Evolutionary conservation across 2,797 vertebrate species (phyloP).

Genomic region (Malacoctenus gilli): DNA sequence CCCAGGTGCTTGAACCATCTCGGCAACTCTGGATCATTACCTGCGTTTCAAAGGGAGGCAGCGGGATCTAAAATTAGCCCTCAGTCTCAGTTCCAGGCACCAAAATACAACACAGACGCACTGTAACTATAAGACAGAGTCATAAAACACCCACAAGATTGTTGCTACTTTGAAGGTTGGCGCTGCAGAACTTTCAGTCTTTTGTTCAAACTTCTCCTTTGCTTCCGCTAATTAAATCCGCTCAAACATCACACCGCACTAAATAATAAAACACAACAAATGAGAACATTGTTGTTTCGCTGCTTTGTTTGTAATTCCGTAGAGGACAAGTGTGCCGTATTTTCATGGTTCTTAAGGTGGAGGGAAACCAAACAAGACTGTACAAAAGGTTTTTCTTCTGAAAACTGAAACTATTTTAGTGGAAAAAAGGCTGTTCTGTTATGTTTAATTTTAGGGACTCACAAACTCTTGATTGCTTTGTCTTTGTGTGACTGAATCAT

Average conservation of each 20-base stretch:
- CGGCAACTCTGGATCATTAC: conserved; percentile 5
- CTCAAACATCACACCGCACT: conserved; percentile 1
- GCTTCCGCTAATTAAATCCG: conserved; percentile 16
- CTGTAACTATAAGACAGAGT: conserved; percentile 1
- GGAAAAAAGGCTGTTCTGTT: not conserved
- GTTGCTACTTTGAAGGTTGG: conserved; percentile 6
- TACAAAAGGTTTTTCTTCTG: not conserved
- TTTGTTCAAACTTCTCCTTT: conserved; percentile 12
- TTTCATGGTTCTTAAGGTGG: not conserved
- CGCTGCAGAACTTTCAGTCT: conserved; percentile 1
- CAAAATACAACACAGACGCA: too few relatives aligned
- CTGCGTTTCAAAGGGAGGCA: not conserved
- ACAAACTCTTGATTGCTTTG: not conserved
- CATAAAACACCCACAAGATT: conserved; percentile 5
- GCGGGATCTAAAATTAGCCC: conserved; percentile 8
- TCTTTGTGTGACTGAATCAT: not conserved
- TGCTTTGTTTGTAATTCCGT: not conserved
- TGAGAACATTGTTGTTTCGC: not conserved
- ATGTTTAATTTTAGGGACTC: not conserved
- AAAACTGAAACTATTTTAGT: not conserved
- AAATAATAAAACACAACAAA: conserved; percentile 13
- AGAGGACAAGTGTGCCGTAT: not conserved
- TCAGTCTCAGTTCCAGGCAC: not conserved
- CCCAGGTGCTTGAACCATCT: conserved; percentile 7
- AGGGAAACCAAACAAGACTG: conserved; percentile 6